Conservation (phyloP, 2,113 vertebrate genomes). For the Rissa tridactyla region DNA sequence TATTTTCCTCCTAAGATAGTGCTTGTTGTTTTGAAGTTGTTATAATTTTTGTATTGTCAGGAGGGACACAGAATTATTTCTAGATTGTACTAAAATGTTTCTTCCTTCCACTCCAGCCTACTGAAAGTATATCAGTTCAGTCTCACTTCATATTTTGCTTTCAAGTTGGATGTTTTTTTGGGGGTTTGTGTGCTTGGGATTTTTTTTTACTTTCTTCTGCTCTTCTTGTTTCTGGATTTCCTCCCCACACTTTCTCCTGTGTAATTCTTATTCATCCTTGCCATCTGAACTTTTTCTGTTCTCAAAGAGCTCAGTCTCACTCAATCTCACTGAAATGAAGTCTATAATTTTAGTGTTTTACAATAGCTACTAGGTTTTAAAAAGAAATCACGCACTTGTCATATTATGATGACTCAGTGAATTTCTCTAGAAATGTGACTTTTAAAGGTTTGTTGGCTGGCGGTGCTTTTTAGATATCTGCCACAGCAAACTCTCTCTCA, state of each 20-base stretch:
- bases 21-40: background rate
- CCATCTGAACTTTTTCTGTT: background rate
- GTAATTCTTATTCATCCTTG: background rate
- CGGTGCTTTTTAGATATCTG: conserved; percentile 1
- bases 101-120: background rate
- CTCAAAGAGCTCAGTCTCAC: background rate
- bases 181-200: rapidly evolving
- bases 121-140: background rate
- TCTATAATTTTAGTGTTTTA: conserved; percentile 40
- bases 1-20: background rate
- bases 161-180: background rate
- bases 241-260: background rate
- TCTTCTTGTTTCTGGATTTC: background rate
- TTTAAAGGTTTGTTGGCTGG: conserved; percentile 7
- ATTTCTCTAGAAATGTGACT: conserved; percentile 42
- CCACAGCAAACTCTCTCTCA: conserved; percentile 9
- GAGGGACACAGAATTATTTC: background rate
- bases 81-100: background rate
- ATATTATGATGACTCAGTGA: conserved; percentile 23
- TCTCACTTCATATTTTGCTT: background rate
- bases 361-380: background rate
- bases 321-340: conserved; percentile 16
- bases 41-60: background rate
- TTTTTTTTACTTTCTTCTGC: background rate
- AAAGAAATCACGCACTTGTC: conserved; percentile 25